A percentile compares a stretch with the other conserved stretches of the same genome.
phyloP scores from a whole-genome alignment of 2,888 invertebrate species.

The Hoplodrina blanda region DNA sequence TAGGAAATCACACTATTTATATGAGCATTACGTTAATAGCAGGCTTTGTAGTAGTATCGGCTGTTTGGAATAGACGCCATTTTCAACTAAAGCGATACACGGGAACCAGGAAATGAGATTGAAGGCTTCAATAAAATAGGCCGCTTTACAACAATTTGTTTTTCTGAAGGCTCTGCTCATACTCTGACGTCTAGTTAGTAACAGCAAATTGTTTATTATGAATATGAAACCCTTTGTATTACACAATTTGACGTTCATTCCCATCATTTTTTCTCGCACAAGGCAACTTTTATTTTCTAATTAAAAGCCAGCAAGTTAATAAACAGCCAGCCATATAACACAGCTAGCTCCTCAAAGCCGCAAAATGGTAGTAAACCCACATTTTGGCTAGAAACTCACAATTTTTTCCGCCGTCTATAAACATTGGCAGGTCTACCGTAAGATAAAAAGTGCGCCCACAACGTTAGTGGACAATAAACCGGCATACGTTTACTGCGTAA shows the following conservation, averaged over 20 bases:
- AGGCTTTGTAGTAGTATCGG: conserved; percentile 72
- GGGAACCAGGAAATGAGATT: conserved; percentile 57
- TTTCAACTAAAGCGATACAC: conserved; percentile 53
- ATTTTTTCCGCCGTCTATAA: conserved; percentile 52
- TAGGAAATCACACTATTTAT: conserved; percentile 80
- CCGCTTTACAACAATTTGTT: conserved; percentile 56
- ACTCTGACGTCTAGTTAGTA: not conserved
- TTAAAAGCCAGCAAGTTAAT: conserved; percentile 6
- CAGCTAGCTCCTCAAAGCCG: conserved; percentile 8
- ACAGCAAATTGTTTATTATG: not conserved
- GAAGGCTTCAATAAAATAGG: conserved; percentile 50
- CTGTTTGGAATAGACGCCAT: conserved; percentile 60
- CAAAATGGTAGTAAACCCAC: conserved; percentile 31
- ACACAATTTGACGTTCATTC: not conserved
- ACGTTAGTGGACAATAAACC: conserved; percentile 68
- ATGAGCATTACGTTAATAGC: conserved; percentile 77
- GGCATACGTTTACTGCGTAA: conserved; percentile 69
- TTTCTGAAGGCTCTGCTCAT: conserved; percentile 2
- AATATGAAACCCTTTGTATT: not conserved
- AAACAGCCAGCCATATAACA: not conserved
- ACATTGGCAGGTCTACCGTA: conserved; percentile 39
- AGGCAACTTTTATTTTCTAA: not conserved
- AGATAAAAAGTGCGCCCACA: conserved; percentile 66
- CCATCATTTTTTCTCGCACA: not conserved
- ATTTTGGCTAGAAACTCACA: conserved; percentile 36